Evolutionary conservation across 2,888 invertebrate genomes (phyloP).

Genomic region (Falcaria lacertinaria): DNA sequence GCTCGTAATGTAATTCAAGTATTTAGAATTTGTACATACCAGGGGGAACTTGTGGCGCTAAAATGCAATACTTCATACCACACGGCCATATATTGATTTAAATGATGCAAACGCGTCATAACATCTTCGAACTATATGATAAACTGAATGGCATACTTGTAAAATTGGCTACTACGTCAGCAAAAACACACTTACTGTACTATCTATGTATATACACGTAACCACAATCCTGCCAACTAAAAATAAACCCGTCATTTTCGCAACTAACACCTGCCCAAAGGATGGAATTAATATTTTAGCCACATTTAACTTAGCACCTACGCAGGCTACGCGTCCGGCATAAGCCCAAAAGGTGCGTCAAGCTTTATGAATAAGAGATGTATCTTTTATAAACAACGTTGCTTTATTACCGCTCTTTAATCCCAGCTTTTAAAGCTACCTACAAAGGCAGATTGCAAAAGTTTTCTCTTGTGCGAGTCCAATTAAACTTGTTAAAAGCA

Average conservation of each 20-base stretch:
- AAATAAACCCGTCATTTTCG: neutral
- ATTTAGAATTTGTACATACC: too few relatives aligned
- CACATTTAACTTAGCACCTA: conserved; percentile 2
- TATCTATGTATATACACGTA: too few relatives aligned
- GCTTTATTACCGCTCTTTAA: conserved; percentile 53
- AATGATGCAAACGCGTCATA: too few relatives aligned
- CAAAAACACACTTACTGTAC: too few relatives aligned
- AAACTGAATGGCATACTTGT: too few relatives aligned
- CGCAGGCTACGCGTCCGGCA: conserved; percentile 1
- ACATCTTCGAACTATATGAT: too few relatives aligned
- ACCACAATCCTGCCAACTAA: neutral
- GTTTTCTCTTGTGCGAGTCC: conserved; percentile 71
- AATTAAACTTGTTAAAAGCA: conserved; percentile 75
- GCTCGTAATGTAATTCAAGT: too few relatives aligned
- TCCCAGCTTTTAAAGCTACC: conserved; percentile 58
- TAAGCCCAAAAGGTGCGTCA: conserved; percentile 6
- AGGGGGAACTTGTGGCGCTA: too few relatives aligned
- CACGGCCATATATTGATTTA: too few relatives aligned
- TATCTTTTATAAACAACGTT: conserved; percentile 38
- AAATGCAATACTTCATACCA: too few relatives aligned
- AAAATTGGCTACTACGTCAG: too few relatives aligned
- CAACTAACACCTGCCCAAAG: neutral
- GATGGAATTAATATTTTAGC: conserved; percentile 1
- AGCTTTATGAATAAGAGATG: conserved; percentile 18
- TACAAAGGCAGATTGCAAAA: conserved; percentile 75